phyloP scores from a whole-genome alignment of 2,888 invertebrate genomes.

The Polia nebulosa region DNA sequence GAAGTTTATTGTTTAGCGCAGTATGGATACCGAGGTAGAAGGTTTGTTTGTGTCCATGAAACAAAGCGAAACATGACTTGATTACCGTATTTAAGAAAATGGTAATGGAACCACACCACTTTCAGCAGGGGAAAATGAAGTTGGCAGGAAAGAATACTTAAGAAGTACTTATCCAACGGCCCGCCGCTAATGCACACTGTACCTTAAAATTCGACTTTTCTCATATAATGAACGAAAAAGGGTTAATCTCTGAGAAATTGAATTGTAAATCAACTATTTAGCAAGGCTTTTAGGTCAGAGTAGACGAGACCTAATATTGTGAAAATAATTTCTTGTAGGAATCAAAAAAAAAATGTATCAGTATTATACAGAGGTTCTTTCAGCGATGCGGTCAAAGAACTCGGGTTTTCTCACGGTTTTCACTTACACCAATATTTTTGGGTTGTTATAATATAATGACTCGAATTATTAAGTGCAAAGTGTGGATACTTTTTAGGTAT shows the following conservation, averaged over 20 bases:
- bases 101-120: not conserved
- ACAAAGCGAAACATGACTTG: not conserved
- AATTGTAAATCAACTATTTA: constrained; percentile 7
- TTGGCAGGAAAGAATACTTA: not conserved
- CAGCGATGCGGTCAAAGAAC: not conserved
- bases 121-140: not conserved
- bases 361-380: not conserved
- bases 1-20: constrained; percentile 9
- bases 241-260: not conserved
- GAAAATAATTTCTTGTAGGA: not conserved
- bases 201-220: not conserved
- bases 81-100: not conserved
- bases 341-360: no score
- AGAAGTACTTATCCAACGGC: not conserved
- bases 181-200: not conserved
- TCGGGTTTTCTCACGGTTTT: not conserved
- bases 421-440: not conserved
- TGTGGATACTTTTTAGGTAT: not conserved
- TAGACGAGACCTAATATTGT: not conserved
- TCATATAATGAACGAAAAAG: not conserved
- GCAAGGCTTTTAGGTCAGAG: not conserved
- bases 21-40: not conserved
- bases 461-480: no score
- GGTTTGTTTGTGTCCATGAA: not conserved
- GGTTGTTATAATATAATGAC: no score